Evolutionary conservation across 2,113 vertebrate species (phyloP).

Genomic region (Dascyllus trimaculatus): DNA sequence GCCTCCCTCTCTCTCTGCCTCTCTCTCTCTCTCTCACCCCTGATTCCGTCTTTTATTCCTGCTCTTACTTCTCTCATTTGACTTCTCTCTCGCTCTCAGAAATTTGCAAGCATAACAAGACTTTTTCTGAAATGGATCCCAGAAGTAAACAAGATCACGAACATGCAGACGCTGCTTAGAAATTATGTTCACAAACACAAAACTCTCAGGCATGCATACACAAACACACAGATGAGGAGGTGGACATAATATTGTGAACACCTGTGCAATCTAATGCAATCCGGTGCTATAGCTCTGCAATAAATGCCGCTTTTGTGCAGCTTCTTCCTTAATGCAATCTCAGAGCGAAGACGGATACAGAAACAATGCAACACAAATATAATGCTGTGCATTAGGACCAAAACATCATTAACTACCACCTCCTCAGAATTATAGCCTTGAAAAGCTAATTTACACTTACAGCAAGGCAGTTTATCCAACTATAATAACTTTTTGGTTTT

Average conservation of each 20-base stretch:
- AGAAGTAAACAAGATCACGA: slow-evolving; percentile 67
- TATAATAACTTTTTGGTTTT: background rate
- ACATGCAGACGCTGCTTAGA: slow-evolving; percentile 40
- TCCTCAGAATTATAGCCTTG: background rate
- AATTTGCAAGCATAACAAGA: slow-evolving; percentile 73
- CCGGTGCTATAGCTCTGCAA: slow-evolving; percentile 49
- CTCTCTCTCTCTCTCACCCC: slow-evolving; percentile 44
- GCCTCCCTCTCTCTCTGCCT: slow-evolving; percentile 39
- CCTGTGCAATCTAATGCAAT: slow-evolving; percentile 78
- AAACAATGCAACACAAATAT: slow-evolving; percentile 6
- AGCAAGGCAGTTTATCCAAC: no score
- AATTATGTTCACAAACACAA: slow-evolving; percentile 41
- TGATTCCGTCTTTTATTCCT: slow-evolving; percentile 50
- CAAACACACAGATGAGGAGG: slow-evolving; percentile 17
- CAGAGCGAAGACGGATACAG: background rate
- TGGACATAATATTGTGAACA: slow-evolving; percentile 61
- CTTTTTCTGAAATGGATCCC: slow-evolving; percentile 63
- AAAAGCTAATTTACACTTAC: no score
- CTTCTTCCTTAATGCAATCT: slow-evolving; percentile 11
- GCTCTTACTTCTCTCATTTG: slow-evolving; percentile 63
- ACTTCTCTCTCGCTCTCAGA: slow-evolving; percentile 51
- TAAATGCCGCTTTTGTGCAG: slow-evolving; percentile 26
- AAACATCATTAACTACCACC: background rate
- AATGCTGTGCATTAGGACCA: background rate
- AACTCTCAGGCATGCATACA: slow-evolving; percentile 1